phyloP scores from a whole-genome alignment of 2,888 invertebrate genomes.

The Exephanes ischioxanthus region DNA sequence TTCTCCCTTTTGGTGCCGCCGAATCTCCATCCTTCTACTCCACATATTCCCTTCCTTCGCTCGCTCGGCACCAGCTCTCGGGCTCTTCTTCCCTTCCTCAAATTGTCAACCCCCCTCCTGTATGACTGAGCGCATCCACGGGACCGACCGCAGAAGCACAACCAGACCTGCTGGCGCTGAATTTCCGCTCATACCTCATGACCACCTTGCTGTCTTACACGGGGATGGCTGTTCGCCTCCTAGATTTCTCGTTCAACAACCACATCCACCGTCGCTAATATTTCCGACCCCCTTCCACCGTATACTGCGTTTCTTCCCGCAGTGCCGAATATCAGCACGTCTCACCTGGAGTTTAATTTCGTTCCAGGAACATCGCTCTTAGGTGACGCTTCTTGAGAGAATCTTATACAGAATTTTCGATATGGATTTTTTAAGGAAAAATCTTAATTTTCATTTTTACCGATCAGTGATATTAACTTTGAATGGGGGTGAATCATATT shows the following conservation, averaged over 20 bases:
- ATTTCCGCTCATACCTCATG: slow-evolving; percentile 44
- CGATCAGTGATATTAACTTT: no score
- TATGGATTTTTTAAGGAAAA: no score
- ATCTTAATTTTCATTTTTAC: no score
- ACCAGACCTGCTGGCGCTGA: slow-evolving; percentile 36
- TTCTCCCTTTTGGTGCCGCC: slow-evolving; percentile 1
- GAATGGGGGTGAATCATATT: no score
- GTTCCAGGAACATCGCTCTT: no score
- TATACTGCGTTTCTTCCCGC: neutral
- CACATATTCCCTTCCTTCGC: neutral
- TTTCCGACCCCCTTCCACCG: neutral
- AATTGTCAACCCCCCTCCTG: slow-evolving; percentile 35
- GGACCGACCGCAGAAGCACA: slow-evolving; percentile 49
- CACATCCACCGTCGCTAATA: slow-evolving; percentile 7
- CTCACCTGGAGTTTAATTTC: no score
- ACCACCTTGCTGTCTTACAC: slow-evolving; percentile 37
- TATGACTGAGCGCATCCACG: slow-evolving; percentile 27
- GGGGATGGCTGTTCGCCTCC: slow-evolving; percentile 31
- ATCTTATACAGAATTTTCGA: no score
- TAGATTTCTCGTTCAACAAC: neutral
- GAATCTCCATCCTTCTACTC: slow-evolving; percentile 1
- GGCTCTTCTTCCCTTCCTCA: slow-evolving; percentile 15
- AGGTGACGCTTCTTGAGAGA: no score
- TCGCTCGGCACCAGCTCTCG: neutral
- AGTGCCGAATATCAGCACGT: no score